Evolutionary conservation across 2,797 vertebrate genomes (phyloP).

Genomic region (Rhinophrynus dorsalis): DNA sequence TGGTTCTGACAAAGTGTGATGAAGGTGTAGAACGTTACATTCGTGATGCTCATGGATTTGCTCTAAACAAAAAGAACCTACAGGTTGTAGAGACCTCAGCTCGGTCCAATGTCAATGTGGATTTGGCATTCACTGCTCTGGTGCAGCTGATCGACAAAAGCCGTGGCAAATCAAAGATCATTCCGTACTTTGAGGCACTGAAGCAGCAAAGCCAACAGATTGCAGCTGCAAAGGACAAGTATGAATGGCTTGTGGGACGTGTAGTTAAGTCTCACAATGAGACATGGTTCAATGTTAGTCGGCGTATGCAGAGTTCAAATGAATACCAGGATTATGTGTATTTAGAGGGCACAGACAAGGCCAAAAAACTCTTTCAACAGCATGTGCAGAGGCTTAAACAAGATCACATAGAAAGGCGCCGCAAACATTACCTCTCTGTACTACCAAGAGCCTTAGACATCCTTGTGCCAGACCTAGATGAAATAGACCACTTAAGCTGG

Average conservation of each 20-base stretch:
- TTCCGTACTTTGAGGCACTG: conserved; percentile 94
- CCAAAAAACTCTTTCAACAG: conserved; percentile 92
- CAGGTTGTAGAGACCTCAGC: conserved; percentile 97
- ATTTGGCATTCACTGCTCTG: conserved; percentile 90
- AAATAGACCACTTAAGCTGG: conserved; percentile 89
- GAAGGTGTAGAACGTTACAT: conserved; percentile 98
- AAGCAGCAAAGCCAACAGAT: conserved; percentile 98
- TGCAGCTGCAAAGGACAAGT: conserved; percentile 91
- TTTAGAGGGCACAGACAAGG: conserved; percentile 90
- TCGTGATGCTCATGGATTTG: conserved; percentile 92
- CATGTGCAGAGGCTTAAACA: conserved; percentile 92
- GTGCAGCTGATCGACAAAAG: conserved; percentile 91
- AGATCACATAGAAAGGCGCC: conserved; percentile 88
- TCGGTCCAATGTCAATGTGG: conserved; percentile 94
- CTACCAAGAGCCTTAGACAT: conserved; percentile 85
- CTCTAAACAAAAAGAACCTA: conserved; percentile 93
- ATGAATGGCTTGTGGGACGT: conserved; percentile 89
- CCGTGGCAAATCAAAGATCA: conserved; percentile 92
- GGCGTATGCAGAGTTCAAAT: conserved; percentile 79
- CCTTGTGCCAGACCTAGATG: conserved; percentile 84
- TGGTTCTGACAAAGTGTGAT: conserved; percentile 94
- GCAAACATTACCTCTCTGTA: conserved; percentile 78
- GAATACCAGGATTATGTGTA: conserved; percentile 95
- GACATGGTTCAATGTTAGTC: conserved; percentile 75
- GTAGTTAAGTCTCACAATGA: conserved; percentile 92